Conservation (phyloP, 1,140 invertebrate genomes). For the Globodera ellingtonae region DNA sequence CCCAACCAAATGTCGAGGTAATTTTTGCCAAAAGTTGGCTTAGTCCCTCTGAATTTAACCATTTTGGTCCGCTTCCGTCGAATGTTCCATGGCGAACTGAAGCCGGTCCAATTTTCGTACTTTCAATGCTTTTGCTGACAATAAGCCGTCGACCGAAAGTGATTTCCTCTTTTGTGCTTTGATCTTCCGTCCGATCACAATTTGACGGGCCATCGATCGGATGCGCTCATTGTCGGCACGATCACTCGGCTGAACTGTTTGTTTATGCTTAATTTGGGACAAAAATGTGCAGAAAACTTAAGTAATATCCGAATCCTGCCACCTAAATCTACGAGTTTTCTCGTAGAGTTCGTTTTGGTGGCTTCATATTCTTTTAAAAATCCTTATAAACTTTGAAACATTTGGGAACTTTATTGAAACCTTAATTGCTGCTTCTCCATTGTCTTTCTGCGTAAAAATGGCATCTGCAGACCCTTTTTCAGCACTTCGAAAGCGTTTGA, state of each 20-base stretch:
- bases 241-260: too few relatives aligned
- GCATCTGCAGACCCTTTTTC: neutral
- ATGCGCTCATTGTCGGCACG: too few relatives aligned
- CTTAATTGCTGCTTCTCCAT: neutral
- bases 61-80: too few relatives aligned
- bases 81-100: neutral
- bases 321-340: neutral
- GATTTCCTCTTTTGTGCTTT: slow-evolving; percentile 13
- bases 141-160: slow-evolving; percentile 4
- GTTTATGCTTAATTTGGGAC: too few relatives aligned
- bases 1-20: too few relatives aligned
- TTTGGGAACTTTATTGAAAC: neutral
- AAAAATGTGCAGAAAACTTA: neutral
- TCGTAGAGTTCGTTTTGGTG: neutral
- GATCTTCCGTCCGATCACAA: slow-evolving; percentile 24
- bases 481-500: neutral
- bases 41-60: too few relatives aligned
- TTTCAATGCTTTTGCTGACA: slow-evolving; percentile 8
- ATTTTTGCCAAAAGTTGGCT: too few relatives aligned
- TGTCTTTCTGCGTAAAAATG: neutral
- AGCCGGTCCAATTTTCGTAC: slow-evolving; percentile 14
- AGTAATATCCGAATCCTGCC: neutral
- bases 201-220: neutral
- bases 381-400: too few relatives aligned
- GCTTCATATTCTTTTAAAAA: neutral